Conservation (phyloP, 2,113 vertebrate genomes). For the Colossoma macropomum region DNA sequence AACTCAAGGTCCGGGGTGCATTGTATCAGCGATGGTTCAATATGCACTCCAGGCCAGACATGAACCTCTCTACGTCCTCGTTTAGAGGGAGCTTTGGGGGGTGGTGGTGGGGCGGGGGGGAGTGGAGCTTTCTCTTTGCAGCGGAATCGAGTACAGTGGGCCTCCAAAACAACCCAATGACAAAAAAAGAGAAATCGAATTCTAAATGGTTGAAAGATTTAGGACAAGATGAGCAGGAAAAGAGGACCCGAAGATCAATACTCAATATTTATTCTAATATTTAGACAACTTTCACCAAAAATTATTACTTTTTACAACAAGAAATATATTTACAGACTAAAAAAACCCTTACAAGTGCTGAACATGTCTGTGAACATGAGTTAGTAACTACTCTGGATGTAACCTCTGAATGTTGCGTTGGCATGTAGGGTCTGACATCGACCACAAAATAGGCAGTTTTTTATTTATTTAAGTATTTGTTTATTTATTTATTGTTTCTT, state of each 20-base stretch:
- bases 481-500: neutral
- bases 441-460: constrained; percentile 59
- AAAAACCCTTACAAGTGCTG: constrained; percentile 78
- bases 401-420: constrained; percentile 60
- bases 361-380: constrained; percentile 69
- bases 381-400: constrained; percentile 74
- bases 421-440: constrained; percentile 35
- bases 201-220: neutral
- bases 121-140: constrained; percentile 28
- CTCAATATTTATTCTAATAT: constrained; percentile 77
- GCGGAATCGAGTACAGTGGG: constrained; percentile 1
- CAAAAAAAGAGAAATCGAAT: neutral
- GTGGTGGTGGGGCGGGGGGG: constrained; percentile 10
- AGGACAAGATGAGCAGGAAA: neutral
- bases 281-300: constrained; percentile 78
- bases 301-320: constrained; percentile 76
- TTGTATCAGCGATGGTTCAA: constrained; percentile 58
- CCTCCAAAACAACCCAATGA: neutral
- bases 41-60: constrained; percentile 58
- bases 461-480: neutral
- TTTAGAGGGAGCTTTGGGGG: constrained; percentile 39
- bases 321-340: constrained; percentile 76
- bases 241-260: constrained; percentile 12
- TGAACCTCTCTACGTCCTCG: constrained; percentile 46
- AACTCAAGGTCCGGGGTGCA: constrained; percentile 57